Evolutionary conservation across 2,113 vertebrate species (phyloP).

Genomic region (Nettapus auritus): DNA sequence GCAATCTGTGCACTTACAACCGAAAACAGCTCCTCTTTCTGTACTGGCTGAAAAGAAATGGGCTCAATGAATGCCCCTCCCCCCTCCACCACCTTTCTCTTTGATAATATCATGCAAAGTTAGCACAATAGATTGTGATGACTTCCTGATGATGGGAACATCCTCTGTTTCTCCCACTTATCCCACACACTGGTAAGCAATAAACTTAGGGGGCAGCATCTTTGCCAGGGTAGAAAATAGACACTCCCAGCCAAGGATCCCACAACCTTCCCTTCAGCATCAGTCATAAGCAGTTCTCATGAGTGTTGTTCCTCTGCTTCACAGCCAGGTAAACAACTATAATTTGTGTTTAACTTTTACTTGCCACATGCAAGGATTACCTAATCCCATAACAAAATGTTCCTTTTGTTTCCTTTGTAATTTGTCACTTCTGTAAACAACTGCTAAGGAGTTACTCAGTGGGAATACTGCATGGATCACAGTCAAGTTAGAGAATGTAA

Average conservation of each 20-base stretch:
- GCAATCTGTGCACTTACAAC: constrained; percentile 10
- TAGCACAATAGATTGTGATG: background rate
- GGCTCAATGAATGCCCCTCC: background rate
- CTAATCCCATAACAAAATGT: accelerated
- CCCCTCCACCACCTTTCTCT: background rate
- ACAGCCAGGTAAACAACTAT: background rate
- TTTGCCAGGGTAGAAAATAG: background rate
- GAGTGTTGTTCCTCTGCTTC: background rate
- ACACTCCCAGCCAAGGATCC: background rate
- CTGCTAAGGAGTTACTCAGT: background rate
- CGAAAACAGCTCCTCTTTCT: constrained; percentile 40
- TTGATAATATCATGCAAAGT: constrained; percentile 32
- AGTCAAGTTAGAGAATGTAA: background rate
- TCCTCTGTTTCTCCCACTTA: background rate
- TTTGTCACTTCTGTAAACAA: background rate
- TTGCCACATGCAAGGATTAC: background rate
- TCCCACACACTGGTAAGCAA: background rate
- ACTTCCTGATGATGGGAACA: constrained; percentile 38
- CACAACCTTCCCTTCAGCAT: background rate
- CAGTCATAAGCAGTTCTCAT: background rate
- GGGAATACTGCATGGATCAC: background rate
- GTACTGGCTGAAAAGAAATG: constrained; percentile 33
- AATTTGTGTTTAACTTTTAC: background rate
- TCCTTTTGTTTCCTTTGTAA: background rate
- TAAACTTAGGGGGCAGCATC: background rate